phyloP scores from a whole-genome alignment of 2,888 invertebrate species.

The Epinotia brunnichana region DNA sequence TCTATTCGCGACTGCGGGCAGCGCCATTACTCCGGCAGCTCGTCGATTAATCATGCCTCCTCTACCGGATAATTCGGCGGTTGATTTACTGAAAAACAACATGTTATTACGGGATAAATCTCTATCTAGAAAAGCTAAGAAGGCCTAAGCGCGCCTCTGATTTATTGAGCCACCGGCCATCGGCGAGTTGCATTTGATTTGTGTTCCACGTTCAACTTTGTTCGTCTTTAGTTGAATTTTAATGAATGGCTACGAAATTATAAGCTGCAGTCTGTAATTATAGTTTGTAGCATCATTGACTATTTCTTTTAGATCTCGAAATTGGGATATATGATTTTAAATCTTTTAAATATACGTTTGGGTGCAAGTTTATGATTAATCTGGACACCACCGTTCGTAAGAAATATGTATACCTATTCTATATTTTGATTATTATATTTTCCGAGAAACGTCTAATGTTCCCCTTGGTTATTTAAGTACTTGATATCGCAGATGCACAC shows the following conservation, averaged over 20 bases:
- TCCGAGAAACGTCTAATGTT: slow-evolving; percentile 3
- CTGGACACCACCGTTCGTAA: slow-evolving; percentile 37
- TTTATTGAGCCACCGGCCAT: slow-evolving; percentile 75
- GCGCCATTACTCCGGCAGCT: slow-evolving; percentile 76
- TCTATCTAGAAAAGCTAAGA: slow-evolving; percentile 84
- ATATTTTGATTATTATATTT: slow-evolving; percentile 1
- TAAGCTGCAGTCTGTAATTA: slow-evolving; percentile 76
- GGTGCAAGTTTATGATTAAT: slow-evolving; percentile 41
- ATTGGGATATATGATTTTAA: slow-evolving; percentile 64
- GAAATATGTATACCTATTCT: slow-evolving; percentile 17
- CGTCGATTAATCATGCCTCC: slow-evolving; percentile 79
- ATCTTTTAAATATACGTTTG: slow-evolving; percentile 41
- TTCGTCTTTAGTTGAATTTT: slow-evolving; percentile 81
- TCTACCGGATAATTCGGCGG: slow-evolving; percentile 84
- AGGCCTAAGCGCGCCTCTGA: slow-evolving; percentile 81
- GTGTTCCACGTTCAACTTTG: slow-evolving; percentile 72
- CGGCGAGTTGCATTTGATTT: slow-evolving; percentile 78
- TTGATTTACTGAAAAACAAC: slow-evolving; percentile 84
- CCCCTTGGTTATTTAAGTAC: background rate
- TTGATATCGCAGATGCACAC: slow-evolving; percentile 44
- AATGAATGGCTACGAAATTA: slow-evolving; percentile 80
- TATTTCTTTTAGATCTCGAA: slow-evolving; percentile 73
- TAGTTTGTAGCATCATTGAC: slow-evolving; percentile 71
- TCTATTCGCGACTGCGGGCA: slow-evolving; percentile 47
- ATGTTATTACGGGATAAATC: slow-evolving; percentile 84